Conservation (phyloP, 2,888 invertebrate genomes). For the Hirtodrosophila cameraria region DNA sequence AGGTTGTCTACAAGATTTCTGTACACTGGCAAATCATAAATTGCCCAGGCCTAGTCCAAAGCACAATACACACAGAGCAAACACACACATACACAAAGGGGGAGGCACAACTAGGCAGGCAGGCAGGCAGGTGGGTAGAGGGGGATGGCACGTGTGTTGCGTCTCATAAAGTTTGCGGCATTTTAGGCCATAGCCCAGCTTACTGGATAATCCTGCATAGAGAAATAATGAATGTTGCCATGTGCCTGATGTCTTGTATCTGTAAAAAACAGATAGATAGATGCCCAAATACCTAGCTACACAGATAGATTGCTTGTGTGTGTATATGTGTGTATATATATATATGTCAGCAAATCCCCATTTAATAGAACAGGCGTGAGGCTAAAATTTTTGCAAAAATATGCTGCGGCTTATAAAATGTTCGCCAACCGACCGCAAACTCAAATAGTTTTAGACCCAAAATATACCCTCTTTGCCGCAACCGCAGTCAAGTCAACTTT, state of each 20-base stretch:
- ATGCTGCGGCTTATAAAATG: slow-evolving; percentile 73
- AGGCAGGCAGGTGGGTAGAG: not conserved
- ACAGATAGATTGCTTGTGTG: slow-evolving; percentile 33
- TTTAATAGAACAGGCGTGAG: slow-evolving; percentile 72
- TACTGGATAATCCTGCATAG: slow-evolving; percentile 72
- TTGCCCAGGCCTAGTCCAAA: slow-evolving; percentile 62
- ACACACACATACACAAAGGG: too few relatives aligned
- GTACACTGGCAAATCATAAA: slow-evolving; percentile 69
- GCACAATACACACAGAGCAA: slow-evolving; percentile 9
- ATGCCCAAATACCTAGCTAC: slow-evolving; percentile 29
- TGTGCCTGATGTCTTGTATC: slow-evolving; percentile 53
- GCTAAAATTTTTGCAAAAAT: slow-evolving; percentile 68
- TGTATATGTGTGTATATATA: slow-evolving; percentile 17
- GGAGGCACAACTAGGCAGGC: not conserved
- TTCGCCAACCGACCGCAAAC: slow-evolving; percentile 59
- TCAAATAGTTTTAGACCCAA: slow-evolving; percentile 65
- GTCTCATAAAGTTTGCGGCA: slow-evolving; percentile 78
- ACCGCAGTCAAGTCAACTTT: slow-evolving; percentile 68
- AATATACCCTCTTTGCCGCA: slow-evolving; percentile 15
- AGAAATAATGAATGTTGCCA: slow-evolving; percentile 74
- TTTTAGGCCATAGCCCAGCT: slow-evolving; percentile 73
- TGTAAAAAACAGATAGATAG: slow-evolving; percentile 55
- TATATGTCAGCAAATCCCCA: slow-evolving; percentile 59
- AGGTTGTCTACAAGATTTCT: slow-evolving; percentile 68
- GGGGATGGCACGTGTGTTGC: slow-evolving; percentile 67